Conservation (phyloP, 1,140 invertebrate genomes). For the Diorhabda carinulata region DNA sequence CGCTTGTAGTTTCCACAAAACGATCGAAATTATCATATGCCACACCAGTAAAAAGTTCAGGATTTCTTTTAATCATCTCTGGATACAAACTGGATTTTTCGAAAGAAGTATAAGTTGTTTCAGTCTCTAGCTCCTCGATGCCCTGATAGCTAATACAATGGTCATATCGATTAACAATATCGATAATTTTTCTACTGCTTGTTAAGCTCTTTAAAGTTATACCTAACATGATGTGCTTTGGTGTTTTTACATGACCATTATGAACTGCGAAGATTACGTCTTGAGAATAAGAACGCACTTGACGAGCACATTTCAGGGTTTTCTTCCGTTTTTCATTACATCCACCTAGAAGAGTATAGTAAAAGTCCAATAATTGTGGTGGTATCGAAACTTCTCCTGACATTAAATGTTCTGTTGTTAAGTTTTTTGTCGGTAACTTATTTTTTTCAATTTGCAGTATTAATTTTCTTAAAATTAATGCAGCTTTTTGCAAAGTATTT, state of each 20-base stretch:
- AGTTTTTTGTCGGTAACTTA: conserved; percentile 2
- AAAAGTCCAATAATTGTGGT: conserved; percentile 9
- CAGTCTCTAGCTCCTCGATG: conserved; percentile 32
- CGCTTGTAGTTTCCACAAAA: too few species aligned
- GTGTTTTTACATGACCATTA: too few species aligned
- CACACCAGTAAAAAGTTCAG: conserved; percentile 35
- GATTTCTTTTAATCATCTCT: conserved; percentile 27
- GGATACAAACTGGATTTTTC: conserved; percentile 33
- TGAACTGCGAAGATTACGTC: not conserved
- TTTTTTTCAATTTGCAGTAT: conserved; percentile 4
- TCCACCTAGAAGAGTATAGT: not conserved
- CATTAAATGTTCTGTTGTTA: conserved; percentile 5
- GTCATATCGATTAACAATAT: too few species aligned
- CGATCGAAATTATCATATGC: conserved; percentile 43
- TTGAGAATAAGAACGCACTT: not conserved
- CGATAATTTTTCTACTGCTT: too few species aligned
- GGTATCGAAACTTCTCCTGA: conserved; percentile 3
- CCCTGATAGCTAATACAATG: too few species aligned
- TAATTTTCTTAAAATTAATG: not conserved
- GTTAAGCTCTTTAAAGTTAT: too few species aligned
- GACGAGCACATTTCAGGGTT: not conserved
- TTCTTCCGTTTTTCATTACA: conserved; percentile 6
- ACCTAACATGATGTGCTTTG: too few species aligned
- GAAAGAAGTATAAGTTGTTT: conserved; percentile 25
- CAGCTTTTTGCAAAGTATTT: conserved; percentile 4